Evolutionary conservation across 2,113 vertebrate species (phyloP).

Genomic region (Archocentrus centrarchus): DNA sequence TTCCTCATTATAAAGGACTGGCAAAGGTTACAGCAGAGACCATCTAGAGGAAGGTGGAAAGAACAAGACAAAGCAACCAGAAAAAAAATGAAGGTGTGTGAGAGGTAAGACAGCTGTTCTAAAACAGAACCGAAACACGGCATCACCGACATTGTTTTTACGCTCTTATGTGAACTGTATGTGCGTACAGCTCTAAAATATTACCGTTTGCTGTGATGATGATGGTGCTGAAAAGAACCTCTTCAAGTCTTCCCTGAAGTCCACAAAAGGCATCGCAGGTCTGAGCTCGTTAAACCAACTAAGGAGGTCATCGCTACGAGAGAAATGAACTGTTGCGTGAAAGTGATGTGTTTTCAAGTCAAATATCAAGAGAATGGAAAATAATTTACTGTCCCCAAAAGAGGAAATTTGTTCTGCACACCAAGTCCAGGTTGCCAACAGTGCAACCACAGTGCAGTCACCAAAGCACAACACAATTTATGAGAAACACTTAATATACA

Average conservation of each 20-base stretch:
- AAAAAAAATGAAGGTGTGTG: background rate
- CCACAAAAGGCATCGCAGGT: background rate
- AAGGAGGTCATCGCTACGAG: background rate
- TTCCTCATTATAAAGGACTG: conserved; percentile 44
- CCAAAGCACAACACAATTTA: background rate
- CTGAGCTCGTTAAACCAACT: background rate
- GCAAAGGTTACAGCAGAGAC: conserved; percentile 25
- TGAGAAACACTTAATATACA: background rate
- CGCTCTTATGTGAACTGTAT: background rate
- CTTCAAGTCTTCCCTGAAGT: background rate
- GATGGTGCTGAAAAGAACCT: background rate
- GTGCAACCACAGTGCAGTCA: background rate
- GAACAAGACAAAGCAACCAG: background rate
- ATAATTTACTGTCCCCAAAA: no score
- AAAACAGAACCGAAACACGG: background rate
- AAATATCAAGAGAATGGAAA: background rate
- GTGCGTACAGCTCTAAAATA: background rate
- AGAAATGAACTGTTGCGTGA: background rate
- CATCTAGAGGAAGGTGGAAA: conserved; percentile 18
- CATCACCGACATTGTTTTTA: background rate
- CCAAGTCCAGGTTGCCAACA: background rate
- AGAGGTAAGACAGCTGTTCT: background rate
- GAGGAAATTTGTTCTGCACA: background rate
- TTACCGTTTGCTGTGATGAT: background rate
- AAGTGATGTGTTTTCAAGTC: background rate